Evolutionary conservation across 1,140 invertebrate genomes (phyloP).

Genomic region (Calephelis nemesis): DNA sequence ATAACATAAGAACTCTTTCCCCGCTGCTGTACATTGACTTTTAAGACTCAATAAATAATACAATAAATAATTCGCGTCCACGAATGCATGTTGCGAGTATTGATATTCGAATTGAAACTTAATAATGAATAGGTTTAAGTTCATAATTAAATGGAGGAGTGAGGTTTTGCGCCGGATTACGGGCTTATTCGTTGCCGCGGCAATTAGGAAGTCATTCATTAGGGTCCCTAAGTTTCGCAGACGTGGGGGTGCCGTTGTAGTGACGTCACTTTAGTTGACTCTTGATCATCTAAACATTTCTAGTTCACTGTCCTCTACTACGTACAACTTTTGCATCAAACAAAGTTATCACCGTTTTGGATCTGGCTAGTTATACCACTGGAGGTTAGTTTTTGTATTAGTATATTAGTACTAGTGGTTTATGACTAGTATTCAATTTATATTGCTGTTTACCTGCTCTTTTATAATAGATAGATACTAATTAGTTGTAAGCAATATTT

Average conservation of each 20-base stretch:
- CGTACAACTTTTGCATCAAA: not conserved
- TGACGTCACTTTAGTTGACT: conserved; percentile 62
- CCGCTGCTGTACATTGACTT: conserved; percentile 27
- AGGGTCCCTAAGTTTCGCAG: conserved; percentile 78
- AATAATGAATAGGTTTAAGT: conserved; percentile 55
- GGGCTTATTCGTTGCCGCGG: conserved; percentile 71
- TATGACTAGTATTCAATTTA: no score
- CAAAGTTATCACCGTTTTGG: no score
- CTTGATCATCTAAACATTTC: conserved; percentile 32
- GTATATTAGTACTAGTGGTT: no score
- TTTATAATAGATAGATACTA: no score
- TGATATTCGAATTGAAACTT: conserved; percentile 65
- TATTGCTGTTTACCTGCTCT: no score
- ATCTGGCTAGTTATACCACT: no score
- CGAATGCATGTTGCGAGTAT: conserved; percentile 54
- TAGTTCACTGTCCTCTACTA: conserved; percentile 37
- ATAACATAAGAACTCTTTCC: conserved; percentile 53
- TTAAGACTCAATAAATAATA: conserved; percentile 50
- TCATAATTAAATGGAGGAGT: conserved; percentile 53
- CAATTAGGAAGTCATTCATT: conserved; percentile 79
- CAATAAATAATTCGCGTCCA: conserved; percentile 54
- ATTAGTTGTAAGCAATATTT: no score
- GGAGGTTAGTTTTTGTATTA: no score
- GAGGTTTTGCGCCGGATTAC: conserved; percentile 63
- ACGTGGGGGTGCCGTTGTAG: conserved; percentile 71